Percentiles rank a stretch among this genome's conserved stretches.
phyloP scores from a whole-genome alignment of 2,888 invertebrate species.

The Alloplasta piceator region DNA sequence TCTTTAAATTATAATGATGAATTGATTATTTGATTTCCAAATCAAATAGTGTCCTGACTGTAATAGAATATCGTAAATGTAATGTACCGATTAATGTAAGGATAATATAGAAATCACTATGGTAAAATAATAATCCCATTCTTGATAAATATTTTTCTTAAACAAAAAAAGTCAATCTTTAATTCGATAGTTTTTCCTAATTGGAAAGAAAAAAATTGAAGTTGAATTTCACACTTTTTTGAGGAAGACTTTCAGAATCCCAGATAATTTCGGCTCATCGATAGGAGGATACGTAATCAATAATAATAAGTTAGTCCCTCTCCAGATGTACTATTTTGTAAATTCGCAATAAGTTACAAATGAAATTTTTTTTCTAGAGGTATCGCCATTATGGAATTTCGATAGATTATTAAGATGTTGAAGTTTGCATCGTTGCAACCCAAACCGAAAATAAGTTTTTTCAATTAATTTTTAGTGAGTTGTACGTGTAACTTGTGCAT shows the following conservation, averaged over 20 bases:
- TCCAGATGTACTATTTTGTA: constrained; percentile 65
- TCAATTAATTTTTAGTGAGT: too few species aligned
- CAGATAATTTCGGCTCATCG: constrained; percentile 10
- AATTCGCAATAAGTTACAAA: constrained; percentile 59
- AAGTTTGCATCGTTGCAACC: too few species aligned
- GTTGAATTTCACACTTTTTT: not conserved
- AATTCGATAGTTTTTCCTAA: not conserved
- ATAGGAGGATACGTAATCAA: constrained; percentile 16
- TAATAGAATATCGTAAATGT: not conserved
- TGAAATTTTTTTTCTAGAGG: constrained; percentile 63
- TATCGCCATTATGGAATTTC: too few species aligned
- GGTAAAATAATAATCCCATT: too few species aligned
- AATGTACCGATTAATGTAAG: not conserved
- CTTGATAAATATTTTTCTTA: too few species aligned
- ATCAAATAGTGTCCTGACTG: too few species aligned
- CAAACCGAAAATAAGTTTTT: too few species aligned
- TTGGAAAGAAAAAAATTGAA: not conserved
- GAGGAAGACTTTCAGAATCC: not conserved
- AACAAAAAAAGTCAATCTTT: not conserved
- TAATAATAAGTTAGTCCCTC: constrained; percentile 22
- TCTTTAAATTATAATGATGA: too few species aligned
- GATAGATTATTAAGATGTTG: too few species aligned
- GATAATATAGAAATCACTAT: too few species aligned
- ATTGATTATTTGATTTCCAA: too few species aligned
- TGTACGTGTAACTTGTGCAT: too few species aligned